phyloP scores from a whole-genome alignment of 2,113 vertebrate species.

The rat (Rattus norvegicus) region GRCr8 NC_086019.1:219612001-219612500 shows the following conservation, averaged over 20 bases:
- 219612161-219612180: not conserved
- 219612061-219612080: not conserved
- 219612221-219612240: not conserved
- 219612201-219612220: not conserved
- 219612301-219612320: not conserved
- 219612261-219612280: not conserved
- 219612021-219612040: not conserved
- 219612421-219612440: not conserved
- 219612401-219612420: slow-evolving; percentile 5
- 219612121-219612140: not conserved
- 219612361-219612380: not conserved
- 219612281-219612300: not conserved
- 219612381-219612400: not conserved
- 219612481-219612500: fast-evolving
- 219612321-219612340: not conserved
- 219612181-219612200: not conserved
- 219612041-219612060: not conserved
- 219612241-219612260: not conserved
- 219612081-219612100: too few relatives aligned
- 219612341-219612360: not conserved
- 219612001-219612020: not conserved
- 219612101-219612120: not conserved
- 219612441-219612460: not conserved
- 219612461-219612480: not conserved
- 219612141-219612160: not conserved